phyloP scores from a whole-genome alignment of 2,888 invertebrate genomes.

The Mamestra brassicae region DNA sequence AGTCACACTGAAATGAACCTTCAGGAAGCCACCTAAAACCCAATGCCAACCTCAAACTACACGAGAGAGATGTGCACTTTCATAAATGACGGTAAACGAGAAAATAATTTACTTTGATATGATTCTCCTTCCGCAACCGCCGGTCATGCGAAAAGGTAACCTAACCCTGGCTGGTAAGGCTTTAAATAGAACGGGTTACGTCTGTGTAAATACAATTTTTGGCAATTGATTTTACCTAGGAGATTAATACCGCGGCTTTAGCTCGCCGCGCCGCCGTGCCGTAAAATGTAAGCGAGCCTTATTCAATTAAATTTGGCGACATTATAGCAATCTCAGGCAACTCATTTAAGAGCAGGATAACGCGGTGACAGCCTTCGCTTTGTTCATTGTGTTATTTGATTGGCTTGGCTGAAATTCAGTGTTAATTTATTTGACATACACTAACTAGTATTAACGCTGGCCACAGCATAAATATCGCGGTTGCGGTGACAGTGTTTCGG shows the following conservation, averaged over 20 bases:
- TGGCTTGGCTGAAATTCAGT: conserved; percentile 65
- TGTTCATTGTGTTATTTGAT: conserved; percentile 80
- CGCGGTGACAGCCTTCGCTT: conserved; percentile 76
- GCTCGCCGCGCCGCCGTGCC: conserved; percentile 79
- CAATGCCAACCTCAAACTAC: conserved; percentile 68
- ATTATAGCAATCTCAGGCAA: conserved; percentile 88
- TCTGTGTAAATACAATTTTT: conserved; percentile 84
- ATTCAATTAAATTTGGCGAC: conserved; percentile 90
- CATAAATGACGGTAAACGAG: conserved; percentile 83
- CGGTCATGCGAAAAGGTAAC: conserved; percentile 75
- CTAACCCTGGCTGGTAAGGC: conserved; percentile 76
- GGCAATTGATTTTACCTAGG: conserved; percentile 88
- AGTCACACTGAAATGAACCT: conserved; percentile 80
- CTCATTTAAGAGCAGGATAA: conserved; percentile 83
- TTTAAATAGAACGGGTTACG: conserved; percentile 68
- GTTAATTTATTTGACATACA: conserved; percentile 62
- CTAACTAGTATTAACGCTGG: conserved; percentile 42
- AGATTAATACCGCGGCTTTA: conserved; percentile 88
- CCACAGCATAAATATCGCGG: conserved; percentile 36
- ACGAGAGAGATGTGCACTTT: conserved; percentile 82
- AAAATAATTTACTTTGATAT: conserved; percentile 89
- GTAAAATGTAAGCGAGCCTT: conserved; percentile 90
- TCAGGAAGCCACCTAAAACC: conserved; percentile 73
- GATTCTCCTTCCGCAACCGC: conserved; percentile 79
- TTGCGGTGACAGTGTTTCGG: conserved; percentile 23